phyloP scores from a whole-genome alignment of 2,888 invertebrate species.

The Acrocyrtus sp. region DNA sequence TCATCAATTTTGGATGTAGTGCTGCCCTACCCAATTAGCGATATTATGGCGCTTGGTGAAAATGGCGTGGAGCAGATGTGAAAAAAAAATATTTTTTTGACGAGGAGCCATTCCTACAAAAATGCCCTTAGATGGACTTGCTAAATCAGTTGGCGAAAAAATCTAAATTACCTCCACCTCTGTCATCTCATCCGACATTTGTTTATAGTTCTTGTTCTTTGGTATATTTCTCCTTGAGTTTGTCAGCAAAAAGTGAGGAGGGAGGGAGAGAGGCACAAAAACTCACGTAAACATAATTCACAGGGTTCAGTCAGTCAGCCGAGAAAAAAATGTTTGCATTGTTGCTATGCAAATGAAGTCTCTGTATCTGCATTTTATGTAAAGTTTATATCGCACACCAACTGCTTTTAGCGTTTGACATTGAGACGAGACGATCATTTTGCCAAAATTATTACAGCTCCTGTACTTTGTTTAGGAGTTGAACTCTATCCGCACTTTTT shows the following conservation, averaged over 20 bases:
- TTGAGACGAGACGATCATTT: not conserved
- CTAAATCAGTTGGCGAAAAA: conserved; percentile 6
- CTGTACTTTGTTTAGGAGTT: conserved; percentile 22
- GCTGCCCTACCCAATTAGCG: not conserved
- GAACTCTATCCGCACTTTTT: conserved; percentile 4
- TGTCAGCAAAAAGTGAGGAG: not conserved
- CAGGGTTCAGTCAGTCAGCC: conserved; percentile 17
- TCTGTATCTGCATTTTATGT: not conserved
- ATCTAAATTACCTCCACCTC: not conserved
- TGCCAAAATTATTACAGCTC: conserved; percentile 16
- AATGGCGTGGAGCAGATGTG: no score
- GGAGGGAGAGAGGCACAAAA: not conserved
- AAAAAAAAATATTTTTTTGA: no score
- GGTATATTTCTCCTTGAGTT: not conserved
- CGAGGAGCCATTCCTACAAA: no score
- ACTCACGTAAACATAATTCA: conserved; percentile 20
- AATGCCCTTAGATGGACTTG: conserved; percentile 21
- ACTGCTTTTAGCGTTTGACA: not conserved
- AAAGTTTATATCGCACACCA: not conserved
- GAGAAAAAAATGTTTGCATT: conserved; percentile 29
- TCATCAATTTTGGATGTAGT: no score
- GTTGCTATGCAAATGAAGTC: conserved; percentile 39
- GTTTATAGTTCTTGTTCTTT: not conserved
- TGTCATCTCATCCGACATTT: not conserved
- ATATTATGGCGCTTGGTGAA: no score